These are phyloP conservation scores for Typhlomys cinereus DNA, from an alignment of 2,113 vertebrate genomes.

Conservation along the genomic window DNA sequence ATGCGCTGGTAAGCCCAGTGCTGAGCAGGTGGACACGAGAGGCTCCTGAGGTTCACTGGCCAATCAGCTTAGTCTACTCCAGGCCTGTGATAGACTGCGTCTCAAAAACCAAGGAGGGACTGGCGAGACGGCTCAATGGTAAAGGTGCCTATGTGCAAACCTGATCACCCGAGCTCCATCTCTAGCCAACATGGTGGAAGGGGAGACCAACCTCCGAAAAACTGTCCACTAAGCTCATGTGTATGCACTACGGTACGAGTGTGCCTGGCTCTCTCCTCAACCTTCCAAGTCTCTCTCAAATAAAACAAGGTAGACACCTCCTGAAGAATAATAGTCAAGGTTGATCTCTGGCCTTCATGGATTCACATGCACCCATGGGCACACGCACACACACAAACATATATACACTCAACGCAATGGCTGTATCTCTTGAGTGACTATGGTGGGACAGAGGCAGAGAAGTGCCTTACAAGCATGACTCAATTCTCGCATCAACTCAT, in stretches of 20 bases:
- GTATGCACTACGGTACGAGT: no score
- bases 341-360: background rate
- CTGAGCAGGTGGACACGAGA: background rate
- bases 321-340: background rate
- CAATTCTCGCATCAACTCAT: background rate
- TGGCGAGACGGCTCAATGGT: no score
- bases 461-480: background rate
- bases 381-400: background rate
- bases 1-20: no score
- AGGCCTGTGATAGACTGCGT: background rate
- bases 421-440: background rate
- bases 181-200: no score
- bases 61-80: background rate
- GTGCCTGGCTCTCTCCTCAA: no score
- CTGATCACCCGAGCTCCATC: no score
- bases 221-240: no score
- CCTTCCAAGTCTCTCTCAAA: no score
- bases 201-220: no score
- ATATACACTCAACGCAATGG: background rate
- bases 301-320: background rate
- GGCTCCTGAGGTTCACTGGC: background rate
- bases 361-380: background rate
- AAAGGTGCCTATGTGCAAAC: no score
- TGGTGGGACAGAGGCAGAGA: background rate
- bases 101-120: no score